Percentiles rank a stretch among this genome's conserved stretches.
phyloP scores from a whole-genome alignment of 2,888 invertebrate genomes.

The Operophtera brumata region DNA sequence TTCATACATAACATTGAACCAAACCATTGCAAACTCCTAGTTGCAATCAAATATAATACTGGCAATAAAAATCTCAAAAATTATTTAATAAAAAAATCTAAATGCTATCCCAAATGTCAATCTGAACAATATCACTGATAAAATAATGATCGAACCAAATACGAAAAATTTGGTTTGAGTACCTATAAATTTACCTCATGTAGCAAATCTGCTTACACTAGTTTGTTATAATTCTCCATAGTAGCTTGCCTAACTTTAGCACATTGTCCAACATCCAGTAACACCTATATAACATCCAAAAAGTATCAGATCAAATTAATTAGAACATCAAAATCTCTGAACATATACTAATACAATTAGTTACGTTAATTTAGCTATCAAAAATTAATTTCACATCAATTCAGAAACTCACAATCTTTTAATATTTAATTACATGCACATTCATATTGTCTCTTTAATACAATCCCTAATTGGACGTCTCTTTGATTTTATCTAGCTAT shows the following conservation, averaged over 20 bases:
- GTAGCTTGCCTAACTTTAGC: background rate
- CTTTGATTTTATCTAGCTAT: slow-evolving; percentile 75
- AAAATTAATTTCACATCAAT: slow-evolving; percentile 36
- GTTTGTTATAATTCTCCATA: background rate
- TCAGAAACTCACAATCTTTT: slow-evolving; percentile 22
- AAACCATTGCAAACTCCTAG: background rate
- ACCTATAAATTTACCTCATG: too few species aligned
- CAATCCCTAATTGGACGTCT: slow-evolving; percentile 67
- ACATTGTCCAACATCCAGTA: background rate
- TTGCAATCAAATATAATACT: slow-evolving; percentile 3
- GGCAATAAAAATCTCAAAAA: slow-evolving; percentile 14
- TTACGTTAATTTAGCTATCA: slow-evolving; percentile 13
- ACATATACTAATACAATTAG: slow-evolving; percentile 12
- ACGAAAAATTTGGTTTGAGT: too few species aligned
- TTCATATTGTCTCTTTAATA: slow-evolving; percentile 71
- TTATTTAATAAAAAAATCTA: background rate
- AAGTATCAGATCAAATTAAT: slow-evolving; percentile 1
- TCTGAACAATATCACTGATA: too few species aligned
- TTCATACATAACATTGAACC: slow-evolving; percentile 18
- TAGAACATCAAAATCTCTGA: slow-evolving; percentile 23
- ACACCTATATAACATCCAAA: slow-evolving; percentile 10
- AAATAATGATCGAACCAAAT: too few species aligned
- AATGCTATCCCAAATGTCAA: background rate
- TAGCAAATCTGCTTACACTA: too few species aligned
- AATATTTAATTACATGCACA: slow-evolving; percentile 44